Conservation (phyloP, 2,888 invertebrate genomes). For the Bellardia pandia region DNA sequence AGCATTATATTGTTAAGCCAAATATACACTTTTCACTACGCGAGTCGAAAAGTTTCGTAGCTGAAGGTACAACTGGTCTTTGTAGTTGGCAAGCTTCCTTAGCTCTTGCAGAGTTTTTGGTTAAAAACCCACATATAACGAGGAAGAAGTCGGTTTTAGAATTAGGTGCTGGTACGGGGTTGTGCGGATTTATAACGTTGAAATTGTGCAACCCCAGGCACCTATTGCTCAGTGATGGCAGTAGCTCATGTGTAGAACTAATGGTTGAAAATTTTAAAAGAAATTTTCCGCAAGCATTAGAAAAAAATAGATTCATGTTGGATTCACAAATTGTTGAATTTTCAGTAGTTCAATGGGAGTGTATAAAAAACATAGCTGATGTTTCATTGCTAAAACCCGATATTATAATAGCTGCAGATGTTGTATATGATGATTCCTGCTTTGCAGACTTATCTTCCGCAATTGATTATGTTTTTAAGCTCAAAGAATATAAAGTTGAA, state of each 20-base stretch:
- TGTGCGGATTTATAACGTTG: slow-evolving; percentile 88
- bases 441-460: slow-evolving; percentile 85
- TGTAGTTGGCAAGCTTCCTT: slow-evolving; percentile 92
- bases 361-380: slow-evolving; percentile 80
- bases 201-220: slow-evolving; percentile 86
- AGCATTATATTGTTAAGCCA: slow-evolving; percentile 86
- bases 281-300: slow-evolving; percentile 84
- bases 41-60: slow-evolving; percentile 90
- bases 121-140: slow-evolving; percentile 85
- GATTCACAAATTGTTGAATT: slow-evolving; percentile 55
- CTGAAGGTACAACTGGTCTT: slow-evolving; percentile 89
- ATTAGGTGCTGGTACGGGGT: slow-evolving; percentile 91
- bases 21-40: slow-evolving; percentile 86
- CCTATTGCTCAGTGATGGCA: slow-evolving; percentile 89
- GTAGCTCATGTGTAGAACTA: slow-evolving; percentile 87
- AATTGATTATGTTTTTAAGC: slow-evolving; percentile 83
- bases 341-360: slow-evolving; percentile 85
- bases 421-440: slow-evolving; percentile 86
- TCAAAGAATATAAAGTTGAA: slow-evolving; percentile 79
- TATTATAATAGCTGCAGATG: slow-evolving; percentile 86
- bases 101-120: slow-evolving; percentile 89
- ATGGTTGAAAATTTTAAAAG: slow-evolving; percentile 87
- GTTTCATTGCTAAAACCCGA: slow-evolving; percentile 82
- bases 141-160: slow-evolving; percentile 87
- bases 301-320: slow-evolving; percentile 34